These are phyloP conservation scores for Drosophila baimaii DNA, from an alignment of 1,140 invertebrate genomes.

Conservation along the genomic window DNA sequence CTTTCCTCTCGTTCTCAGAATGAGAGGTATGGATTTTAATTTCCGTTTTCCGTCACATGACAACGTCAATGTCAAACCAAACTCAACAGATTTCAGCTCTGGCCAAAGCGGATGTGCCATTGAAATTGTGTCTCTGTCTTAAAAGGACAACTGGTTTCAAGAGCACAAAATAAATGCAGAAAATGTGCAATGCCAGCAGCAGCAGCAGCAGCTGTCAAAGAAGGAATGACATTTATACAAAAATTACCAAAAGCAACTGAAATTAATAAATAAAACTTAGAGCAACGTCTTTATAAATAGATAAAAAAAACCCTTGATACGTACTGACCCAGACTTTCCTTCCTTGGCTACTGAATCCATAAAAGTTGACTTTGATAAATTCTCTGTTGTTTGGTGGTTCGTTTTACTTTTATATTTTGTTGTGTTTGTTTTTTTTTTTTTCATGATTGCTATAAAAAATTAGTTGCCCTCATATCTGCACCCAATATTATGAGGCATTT, in stretches of 20 bases:
- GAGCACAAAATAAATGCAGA: slow-evolving; percentile 1
- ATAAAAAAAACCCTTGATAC: background rate
- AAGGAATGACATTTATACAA: background rate
- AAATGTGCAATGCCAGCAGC: background rate
- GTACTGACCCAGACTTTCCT: slow-evolving; percentile 9
- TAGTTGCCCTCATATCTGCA: slow-evolving; percentile 35
- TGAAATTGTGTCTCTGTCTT: slow-evolving; percentile 20
- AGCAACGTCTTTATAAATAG: background rate
- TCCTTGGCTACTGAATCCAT: slow-evolving; percentile 32
- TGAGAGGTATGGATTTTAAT: slow-evolving; percentile 63
- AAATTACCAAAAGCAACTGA: too few species aligned
- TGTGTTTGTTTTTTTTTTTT: background rate
- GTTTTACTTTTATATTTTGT: background rate
- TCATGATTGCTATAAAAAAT: slow-evolving; percentile 44
- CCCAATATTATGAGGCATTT: slow-evolving; percentile 19
- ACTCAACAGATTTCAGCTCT: slow-evolving; percentile 12
- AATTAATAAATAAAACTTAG: slow-evolving; percentile 3
- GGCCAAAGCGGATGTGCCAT: slow-evolving; percentile 11
- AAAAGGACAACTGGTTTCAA: slow-evolving; percentile 22
- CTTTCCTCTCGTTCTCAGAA: background rate
- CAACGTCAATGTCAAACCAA: slow-evolving; percentile 50
- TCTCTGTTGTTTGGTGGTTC: background rate
- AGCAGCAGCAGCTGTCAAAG: background rate
- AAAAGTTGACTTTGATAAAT: slow-evolving; percentile 20
- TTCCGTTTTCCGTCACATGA: slow-evolving; percentile 74